Conservation (phyloP, 2,888 invertebrate species). For the Capitulum mitella region DNA sequence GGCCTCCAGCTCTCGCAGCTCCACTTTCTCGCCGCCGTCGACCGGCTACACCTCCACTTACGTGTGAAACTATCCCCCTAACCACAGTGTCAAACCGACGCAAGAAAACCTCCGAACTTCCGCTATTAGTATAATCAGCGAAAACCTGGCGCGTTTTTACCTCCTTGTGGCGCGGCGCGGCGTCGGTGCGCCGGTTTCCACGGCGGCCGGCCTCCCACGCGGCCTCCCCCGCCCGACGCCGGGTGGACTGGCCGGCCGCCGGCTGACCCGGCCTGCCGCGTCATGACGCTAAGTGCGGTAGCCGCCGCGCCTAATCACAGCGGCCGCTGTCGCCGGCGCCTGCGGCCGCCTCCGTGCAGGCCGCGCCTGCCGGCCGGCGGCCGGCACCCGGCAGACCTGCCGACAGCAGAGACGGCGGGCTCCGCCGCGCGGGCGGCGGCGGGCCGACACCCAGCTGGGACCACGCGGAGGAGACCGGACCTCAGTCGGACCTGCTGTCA, state of each 20-base stretch:
- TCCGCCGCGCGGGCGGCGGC: no score
- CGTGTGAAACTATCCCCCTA: not conserved
- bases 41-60: not conserved
- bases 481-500: no score
- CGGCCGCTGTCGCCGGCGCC: not conserved
- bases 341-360: not conserved
- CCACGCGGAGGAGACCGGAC: no score
- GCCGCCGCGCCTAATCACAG: not conserved
- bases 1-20: not conserved
- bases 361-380: not conserved
- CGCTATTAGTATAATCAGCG: not conserved
- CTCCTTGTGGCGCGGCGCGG: no score
- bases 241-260: no score
- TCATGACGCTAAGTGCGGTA: constrained; percentile 1
- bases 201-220: no score
- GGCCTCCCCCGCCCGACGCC: no score
- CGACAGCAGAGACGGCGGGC: no score
- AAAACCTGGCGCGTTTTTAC: not conserved
- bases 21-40: not conserved
- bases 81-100: not conserved
- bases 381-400: no score
- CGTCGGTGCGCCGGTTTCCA: no score
- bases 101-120: not conserved
- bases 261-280: not conserved
- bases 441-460: no score